phyloP scores from a whole-genome alignment of 1,140 invertebrate genomes.

The Bombyx mandarina region DNA sequence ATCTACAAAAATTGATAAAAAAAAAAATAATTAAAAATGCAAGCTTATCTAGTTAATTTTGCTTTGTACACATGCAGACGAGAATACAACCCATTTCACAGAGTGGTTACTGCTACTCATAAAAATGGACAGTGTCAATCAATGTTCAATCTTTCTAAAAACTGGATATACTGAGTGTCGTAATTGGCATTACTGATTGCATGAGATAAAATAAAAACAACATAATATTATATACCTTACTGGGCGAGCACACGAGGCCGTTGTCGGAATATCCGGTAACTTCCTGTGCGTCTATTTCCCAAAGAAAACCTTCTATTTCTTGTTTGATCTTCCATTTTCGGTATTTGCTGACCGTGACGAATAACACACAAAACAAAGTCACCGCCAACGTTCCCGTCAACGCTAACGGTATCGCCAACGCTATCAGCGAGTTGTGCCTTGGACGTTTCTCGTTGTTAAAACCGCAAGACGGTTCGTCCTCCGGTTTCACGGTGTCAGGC shows the following conservation, averaged over 20 bases:
- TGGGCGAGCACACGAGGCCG: constrained; percentile 85
- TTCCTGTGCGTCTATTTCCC: constrained; percentile 95
- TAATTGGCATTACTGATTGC: no score
- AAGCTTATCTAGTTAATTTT: no score
- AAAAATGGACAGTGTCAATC: no score
- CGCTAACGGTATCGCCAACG: constrained; percentile 74
- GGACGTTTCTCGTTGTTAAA: constrained; percentile 88
- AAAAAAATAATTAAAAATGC: no score
- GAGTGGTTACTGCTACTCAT: no score
- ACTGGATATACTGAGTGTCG: no score
- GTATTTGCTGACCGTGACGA: constrained; percentile 89
- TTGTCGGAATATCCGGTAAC: constrained; percentile 81
- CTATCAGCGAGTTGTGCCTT: constrained; percentile 82
- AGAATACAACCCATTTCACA: no score
- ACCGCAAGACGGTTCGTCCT: constrained; percentile 94
- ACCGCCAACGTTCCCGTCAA: constrained; percentile 81
- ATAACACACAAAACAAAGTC: constrained; percentile 82
- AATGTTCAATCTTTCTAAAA: no score
- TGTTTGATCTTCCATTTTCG: constrained; percentile 98
- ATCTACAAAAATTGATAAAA: no score
- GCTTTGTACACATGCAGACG: no score
- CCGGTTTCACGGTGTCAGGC: constrained; percentile 87
- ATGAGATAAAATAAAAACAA: no score
- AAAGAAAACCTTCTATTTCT: constrained; percentile 95
- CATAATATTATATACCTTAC: constrained; percentile 75